Conservation (phyloP, 2,797 vertebrate species). For the Todus mexicanus region DNA sequence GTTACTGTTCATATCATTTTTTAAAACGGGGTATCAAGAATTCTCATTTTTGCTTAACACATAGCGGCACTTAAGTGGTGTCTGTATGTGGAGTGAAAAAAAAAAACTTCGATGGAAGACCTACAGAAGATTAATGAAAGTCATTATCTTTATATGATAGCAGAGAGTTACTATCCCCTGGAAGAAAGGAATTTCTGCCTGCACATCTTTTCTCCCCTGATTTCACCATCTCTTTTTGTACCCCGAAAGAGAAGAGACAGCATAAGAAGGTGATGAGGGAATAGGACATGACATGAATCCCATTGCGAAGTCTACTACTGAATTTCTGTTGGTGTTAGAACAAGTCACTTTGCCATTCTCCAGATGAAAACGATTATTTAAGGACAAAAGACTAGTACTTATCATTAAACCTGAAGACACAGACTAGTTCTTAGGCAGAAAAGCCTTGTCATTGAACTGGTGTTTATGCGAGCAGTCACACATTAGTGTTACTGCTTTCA, state of each 20-base stretch:
- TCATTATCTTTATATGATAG: constrained; percentile 40
- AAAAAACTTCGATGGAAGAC: not conserved
- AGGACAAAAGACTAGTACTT: constrained; percentile 60
- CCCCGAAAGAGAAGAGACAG: constrained; percentile 17
- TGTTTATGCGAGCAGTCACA: constrained; percentile 62
- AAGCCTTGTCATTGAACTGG: constrained; percentile 59
- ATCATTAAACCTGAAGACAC: constrained; percentile 59
- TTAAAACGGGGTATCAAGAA: not conserved
- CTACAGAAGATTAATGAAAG: constrained; percentile 50
- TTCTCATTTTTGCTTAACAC: constrained; percentile 8
- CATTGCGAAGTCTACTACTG: constrained; percentile 28
- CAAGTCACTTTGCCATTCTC: constrained; percentile 45
- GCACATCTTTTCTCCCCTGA: not conserved
- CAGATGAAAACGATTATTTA: constrained; percentile 58
- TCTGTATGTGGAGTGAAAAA: not conserved
- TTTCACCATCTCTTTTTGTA: constrained; percentile 4
- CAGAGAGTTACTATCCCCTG: not conserved
- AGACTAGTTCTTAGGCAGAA: constrained; percentile 52
- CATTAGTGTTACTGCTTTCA: constrained; percentile 30
- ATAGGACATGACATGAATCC: constrained; percentile 35
- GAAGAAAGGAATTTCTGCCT: constrained; percentile 36
- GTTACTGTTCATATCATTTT: not conserved
- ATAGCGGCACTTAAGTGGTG: not conserved
- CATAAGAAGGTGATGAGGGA: constrained; percentile 11
- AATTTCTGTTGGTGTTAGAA: constrained; percentile 53